Percentiles rank a stretch among this genome's conserved stretches.
phyloP scores from a whole-genome alignment of 2,797 vertebrate genomes.

The Crocodylus rhombifer region DNA sequence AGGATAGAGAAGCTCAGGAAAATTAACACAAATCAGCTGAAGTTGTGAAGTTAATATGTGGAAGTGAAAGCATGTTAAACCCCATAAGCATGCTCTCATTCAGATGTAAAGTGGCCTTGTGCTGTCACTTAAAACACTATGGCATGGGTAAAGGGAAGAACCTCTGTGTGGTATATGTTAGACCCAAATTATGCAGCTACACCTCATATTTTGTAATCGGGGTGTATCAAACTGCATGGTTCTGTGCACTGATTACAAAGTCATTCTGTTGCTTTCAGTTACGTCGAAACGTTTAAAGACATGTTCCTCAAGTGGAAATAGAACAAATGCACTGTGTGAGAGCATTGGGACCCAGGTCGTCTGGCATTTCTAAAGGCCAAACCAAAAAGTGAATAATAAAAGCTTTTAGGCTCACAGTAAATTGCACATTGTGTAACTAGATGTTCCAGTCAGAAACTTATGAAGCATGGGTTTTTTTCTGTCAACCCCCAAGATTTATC shows the following conservation, averaged over 20 bases:
- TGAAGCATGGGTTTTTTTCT: accelerated
- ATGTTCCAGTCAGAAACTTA: accelerated
- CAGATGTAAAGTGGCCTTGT: not conserved
- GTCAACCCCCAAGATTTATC: accelerated
- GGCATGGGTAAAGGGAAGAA: not conserved
- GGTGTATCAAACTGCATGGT: not conserved
- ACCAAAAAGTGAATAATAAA: accelerated
- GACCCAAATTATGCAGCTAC: not conserved
- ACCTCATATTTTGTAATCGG: not conserved
- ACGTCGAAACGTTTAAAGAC: not conserved
- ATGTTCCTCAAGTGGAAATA: not conserved
- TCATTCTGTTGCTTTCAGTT: not conserved
- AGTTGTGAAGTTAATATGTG: not conserved
- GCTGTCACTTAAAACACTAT: not conserved
- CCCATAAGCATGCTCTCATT: not conserved
- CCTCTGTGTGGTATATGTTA: not conserved
- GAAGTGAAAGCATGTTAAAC: not conserved
- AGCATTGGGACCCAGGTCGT: not conserved
- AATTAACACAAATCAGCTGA: not conserved
- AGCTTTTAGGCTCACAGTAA: accelerated
- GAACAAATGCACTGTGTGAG: not conserved
- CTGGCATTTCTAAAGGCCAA: too few species aligned
- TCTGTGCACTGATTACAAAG: not conserved
- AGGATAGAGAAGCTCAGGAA: accelerated
- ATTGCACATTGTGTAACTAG: accelerated